Evolutionary conservation across 1,140 invertebrate species (phyloP).

Genomic region (Glossosoma conforme): DNA sequence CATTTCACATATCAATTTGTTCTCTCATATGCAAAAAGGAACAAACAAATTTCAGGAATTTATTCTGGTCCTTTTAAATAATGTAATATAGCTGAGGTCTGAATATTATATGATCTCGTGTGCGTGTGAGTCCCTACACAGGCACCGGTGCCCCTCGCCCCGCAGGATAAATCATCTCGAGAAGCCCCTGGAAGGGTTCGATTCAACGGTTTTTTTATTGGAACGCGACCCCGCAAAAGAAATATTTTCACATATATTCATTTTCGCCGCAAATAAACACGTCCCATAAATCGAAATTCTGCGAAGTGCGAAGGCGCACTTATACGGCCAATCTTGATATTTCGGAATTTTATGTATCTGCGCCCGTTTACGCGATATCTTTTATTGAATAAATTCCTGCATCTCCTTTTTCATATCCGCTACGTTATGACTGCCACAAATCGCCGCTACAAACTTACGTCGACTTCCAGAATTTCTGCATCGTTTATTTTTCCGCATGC

Average conservation of each 20-base stretch:
- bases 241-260: conserved; percentile 23
- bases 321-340: conserved; percentile 8
- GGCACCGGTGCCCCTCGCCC: background rate
- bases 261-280: conserved; percentile 24
- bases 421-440: no score
- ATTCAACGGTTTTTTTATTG: conserved; percentile 14
- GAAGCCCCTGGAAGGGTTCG: conserved; percentile 11
- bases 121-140: no score
- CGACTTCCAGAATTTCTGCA: no score
- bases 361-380: background rate
- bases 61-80: no score
- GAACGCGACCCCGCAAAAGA: conserved; percentile 5
- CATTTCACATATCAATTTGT: no score
- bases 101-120: no score
- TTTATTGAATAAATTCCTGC: conserved; percentile 6
- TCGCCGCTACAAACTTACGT: no score
- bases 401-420: no score
- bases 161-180: conserved; percentile 20
- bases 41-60: no score
- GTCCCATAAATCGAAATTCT: conserved; percentile 17
- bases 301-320: background rate
- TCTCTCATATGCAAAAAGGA: no score
- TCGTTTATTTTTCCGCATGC: no score
- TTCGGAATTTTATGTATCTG: background rate
- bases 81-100: no score